phyloP scores from a whole-genome alignment of 2,888 invertebrate genomes.

The Patella depressa region DNA sequence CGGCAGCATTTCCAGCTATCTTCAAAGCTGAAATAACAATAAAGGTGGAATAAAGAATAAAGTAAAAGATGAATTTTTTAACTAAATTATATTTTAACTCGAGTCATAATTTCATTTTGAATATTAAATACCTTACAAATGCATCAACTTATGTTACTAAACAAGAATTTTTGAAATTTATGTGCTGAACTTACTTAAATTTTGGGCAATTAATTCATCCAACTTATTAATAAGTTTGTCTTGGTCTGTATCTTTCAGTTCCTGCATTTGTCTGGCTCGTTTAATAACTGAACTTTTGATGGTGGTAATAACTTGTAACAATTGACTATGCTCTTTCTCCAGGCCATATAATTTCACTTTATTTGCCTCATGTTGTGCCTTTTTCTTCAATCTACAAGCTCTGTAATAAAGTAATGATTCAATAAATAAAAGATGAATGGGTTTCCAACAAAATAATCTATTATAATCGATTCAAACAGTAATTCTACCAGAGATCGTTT shows the following conservation, averaged over 20 bases:
- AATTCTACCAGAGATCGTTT: neutral
- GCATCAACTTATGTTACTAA: too few relatives aligned
- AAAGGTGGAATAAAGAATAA: constrained; percentile 12
- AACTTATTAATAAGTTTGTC: constrained; percentile 42
- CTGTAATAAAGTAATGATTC: constrained; percentile 70
- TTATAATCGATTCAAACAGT: neutral
- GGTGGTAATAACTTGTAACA: constrained; percentile 50
- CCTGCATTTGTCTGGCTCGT: constrained; percentile 29
- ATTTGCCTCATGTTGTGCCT: constrained; percentile 98
- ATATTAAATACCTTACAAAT: too few relatives aligned
- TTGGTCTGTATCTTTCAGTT: constrained; percentile 7
- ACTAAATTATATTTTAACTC: neutral
- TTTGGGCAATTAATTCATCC: constrained; percentile 47
- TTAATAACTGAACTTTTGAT: constrained; percentile 47
- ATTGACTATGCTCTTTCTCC: constrained; percentile 90
- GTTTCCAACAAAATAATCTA: too few relatives aligned
- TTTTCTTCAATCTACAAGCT: constrained; percentile 97
- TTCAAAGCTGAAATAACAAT: constrained; percentile 79
- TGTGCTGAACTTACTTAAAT: constrained; percentile 52
- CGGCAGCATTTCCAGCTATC: constrained; percentile 92
- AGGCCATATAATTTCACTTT: constrained; percentile 95
- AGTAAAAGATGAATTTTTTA: constrained; percentile 11
- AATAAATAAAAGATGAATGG: neutral
- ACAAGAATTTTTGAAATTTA: neutral
- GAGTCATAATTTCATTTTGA: too few relatives aligned